These are phyloP conservation scores for Cotesia glomerata DNA, from an alignment of 1,140 invertebrate genomes.

Conservation along the genomic window DNA sequence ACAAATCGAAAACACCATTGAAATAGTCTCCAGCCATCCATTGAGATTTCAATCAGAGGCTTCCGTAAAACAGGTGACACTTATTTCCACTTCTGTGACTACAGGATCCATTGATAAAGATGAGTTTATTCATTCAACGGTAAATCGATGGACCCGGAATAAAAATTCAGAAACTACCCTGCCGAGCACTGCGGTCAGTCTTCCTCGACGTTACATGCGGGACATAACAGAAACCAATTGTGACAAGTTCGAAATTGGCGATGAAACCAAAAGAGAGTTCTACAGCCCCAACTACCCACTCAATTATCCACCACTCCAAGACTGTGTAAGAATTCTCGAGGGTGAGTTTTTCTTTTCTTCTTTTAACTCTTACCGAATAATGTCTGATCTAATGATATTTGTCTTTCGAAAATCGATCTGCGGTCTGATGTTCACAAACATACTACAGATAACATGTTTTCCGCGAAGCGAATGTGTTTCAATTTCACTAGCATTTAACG, in stretches of 20 bases:
- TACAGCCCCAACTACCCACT: constrained; percentile 77
- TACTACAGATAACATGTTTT: constrained; percentile 30
- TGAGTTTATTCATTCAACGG: neutral
- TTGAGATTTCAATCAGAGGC: constrained; percentile 21
- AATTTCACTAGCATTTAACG: constrained; percentile 22
- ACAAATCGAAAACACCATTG: constrained; percentile 10
- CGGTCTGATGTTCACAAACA: constrained; percentile 21
- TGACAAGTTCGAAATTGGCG: constrained; percentile 66
- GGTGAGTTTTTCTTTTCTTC: constrained; percentile 63
- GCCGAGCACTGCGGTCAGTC: constrained; percentile 33
- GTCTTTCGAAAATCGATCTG: constrained; percentile 4
- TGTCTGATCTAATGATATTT: constrained; percentile 23
- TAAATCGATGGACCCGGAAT: constrained; percentile 18
- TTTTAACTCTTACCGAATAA: neutral
- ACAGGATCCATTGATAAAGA: neutral
- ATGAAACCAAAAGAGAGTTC: constrained; percentile 68
- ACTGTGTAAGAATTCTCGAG: constrained; percentile 73
- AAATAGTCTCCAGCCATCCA: constrained; percentile 9
- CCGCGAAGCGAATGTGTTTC: constrained; percentile 32
- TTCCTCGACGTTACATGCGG: constrained; percentile 49
- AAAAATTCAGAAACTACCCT: neutral
- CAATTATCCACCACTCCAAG: constrained; percentile 74
- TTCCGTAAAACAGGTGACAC: constrained; percentile 16
- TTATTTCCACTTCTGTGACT: neutral
- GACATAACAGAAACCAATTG: constrained; percentile 53